Base-by-base conservation (phyloP, 1,140 invertebrate species). In the Fopius arisanus region DNA sequence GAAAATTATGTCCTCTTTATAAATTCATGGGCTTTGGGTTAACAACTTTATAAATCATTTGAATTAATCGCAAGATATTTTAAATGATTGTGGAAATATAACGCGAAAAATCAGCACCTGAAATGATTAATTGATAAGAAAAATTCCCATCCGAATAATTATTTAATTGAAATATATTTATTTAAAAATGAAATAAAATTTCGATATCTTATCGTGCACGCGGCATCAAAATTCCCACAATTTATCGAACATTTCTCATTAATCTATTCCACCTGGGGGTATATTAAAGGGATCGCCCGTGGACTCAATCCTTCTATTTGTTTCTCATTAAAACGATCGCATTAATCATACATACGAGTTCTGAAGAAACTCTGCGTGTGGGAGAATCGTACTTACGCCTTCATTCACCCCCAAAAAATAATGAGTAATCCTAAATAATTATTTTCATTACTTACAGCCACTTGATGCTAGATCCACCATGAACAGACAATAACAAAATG, bases 401-500 rank as follows among this genome's bases (percentile, higher is more conserved):
- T 51, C 54, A 72, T 70, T 28, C 33, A 48, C n/a, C 16, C 7
- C 7, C 43, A 5, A 48, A 48, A 19, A 37, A 37, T 37, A 3
- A 12, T 37, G 12, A 12, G 3, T 37, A 37, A 37, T 10, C n/a
- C n/a, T n/a, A n/a, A n/a, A n/a, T n/a, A 37, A 67, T 67, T 67
- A 33, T 48, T n/a, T 21, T 6, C 28, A 29, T 48, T 83, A 88
- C 86, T 88, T 78, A 88, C 87, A 88, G 80, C 87, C 87, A 88
- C 82, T 88, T 87, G 77, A 88, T 88, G 81, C 86, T 87, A 75
- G 78, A 76, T 75, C 81, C 85, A 72, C 78, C 81, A 67, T 83
- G 79, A 7, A 82, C 73, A 72, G 82, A 70, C 41, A 84, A 76
- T 26, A 87, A 69, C 29, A 87, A 71, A 37, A 86, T 67, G 69